These are phyloP conservation scores for Myathropa florea DNA, from an alignment of 2,888 invertebrate genomes.

Conservation along the genomic window DNA sequence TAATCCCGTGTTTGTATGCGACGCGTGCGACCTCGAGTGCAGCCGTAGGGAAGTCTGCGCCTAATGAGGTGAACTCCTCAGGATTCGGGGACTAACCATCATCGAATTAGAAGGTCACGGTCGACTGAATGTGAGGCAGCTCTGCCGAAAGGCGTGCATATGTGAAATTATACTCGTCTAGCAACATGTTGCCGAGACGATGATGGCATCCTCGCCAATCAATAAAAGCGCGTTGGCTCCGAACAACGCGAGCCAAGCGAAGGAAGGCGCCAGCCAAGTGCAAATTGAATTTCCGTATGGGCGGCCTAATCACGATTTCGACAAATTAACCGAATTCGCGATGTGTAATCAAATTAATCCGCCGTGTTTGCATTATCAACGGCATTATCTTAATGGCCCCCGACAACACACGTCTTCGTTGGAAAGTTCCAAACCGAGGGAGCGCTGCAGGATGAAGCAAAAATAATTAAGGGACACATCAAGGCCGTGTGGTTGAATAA, in stretches of 20 bases:
- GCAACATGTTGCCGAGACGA: slow-evolving; percentile 35
- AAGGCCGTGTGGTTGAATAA: not conserved
- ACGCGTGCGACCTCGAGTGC: slow-evolving; percentile 19
- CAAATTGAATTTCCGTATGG: not conserved
- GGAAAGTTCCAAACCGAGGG: not conserved
- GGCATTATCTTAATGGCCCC: slow-evolving; percentile 10
- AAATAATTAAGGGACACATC: not conserved
- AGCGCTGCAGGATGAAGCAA: not conserved
- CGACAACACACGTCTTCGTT: not conserved
- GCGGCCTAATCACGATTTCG: not conserved
- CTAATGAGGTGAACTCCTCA: not conserved
- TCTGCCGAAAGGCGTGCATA: too few relatives aligned
- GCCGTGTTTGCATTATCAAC: slow-evolving; percentile 5
- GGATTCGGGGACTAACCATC: not conserved
- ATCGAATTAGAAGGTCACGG: not conserved
- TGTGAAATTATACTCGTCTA: slow-evolving; percentile 1
- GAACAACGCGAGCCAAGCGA: too few relatives aligned
- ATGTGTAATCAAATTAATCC: slow-evolving; percentile 21
- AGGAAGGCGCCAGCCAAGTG: too few relatives aligned
- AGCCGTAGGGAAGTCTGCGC: not conserved
- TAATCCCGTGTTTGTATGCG: not conserved
- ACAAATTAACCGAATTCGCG: slow-evolving; percentile 20
- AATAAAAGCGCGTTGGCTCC: not conserved
- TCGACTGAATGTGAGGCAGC: not conserved
- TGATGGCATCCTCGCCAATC: not conserved